Conservation (phyloP, 2,797 vertebrate species). For the Lepilemur septentrionalis region DNA sequence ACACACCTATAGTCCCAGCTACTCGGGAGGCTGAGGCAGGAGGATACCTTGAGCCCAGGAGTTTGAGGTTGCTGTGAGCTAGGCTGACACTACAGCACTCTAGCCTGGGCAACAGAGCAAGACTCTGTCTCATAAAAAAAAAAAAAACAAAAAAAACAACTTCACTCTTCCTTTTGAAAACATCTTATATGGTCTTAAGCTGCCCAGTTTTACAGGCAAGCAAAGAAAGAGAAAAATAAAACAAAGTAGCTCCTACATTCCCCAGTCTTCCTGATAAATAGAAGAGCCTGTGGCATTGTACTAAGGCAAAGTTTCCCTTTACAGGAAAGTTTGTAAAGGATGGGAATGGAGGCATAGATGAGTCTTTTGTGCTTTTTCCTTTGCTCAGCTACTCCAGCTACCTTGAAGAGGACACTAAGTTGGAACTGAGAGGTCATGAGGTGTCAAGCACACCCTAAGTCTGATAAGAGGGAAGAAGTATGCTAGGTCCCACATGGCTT, state of each 20-base stretch:
- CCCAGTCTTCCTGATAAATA: neutral
- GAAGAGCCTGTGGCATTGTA: neutral
- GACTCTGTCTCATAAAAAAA: too few relatives aligned
- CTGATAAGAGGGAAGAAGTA: neutral
- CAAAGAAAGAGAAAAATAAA: neutral
- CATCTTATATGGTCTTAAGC: neutral
- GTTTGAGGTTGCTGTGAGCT: too few relatives aligned
- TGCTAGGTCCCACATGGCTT: neutral
- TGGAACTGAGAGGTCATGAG: neutral
- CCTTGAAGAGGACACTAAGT: neutral
- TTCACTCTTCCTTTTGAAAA: neutral
- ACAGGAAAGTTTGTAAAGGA: neutral
- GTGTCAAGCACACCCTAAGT: neutral
- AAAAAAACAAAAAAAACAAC: neutral
- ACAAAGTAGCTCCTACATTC: neutral
- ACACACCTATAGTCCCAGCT: too few relatives aligned
- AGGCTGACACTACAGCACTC: too few relatives aligned
- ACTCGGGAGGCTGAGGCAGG: too few relatives aligned
- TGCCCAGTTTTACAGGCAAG: neutral
- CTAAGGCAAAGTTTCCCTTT: neutral
- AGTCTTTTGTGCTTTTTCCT: neutral
- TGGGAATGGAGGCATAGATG: neutral
- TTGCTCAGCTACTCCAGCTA: neutral
- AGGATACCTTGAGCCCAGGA: too few relatives aligned
- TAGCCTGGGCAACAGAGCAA: too few relatives aligned